Percentiles rank a stretch among this genome's conserved stretches.
These are phyloP conservation scores for Catharus ustulatus DNA, from an alignment of 2,797 vertebrate species.

Conservation along the genomic window DNA sequence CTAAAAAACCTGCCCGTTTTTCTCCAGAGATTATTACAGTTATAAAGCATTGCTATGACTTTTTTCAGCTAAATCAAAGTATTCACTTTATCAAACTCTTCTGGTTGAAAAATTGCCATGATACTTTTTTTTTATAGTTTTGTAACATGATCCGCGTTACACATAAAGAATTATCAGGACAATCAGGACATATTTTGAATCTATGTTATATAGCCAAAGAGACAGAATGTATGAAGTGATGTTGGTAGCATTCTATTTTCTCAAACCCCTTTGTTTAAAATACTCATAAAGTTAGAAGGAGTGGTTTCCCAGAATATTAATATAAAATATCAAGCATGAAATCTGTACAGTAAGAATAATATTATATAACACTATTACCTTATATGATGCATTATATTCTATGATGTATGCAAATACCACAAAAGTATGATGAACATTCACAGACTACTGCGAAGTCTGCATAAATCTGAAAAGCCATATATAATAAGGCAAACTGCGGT, in stretches of 20 bases:
- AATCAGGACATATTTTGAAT: not conserved
- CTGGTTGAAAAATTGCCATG: not conserved
- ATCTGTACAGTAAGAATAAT: not conserved
- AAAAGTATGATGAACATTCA: not conserved
- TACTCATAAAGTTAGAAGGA: not conserved
- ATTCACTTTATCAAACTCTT: not conserved
- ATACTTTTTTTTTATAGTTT: not conserved
- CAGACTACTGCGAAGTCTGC: not conserved
- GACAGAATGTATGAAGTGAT: not conserved
- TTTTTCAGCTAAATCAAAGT: not conserved
- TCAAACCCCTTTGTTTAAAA: not conserved
- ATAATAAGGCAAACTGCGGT: not conserved
- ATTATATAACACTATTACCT: not conserved
- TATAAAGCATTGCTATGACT: accelerated
- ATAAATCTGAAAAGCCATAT: not conserved
- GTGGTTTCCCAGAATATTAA: not conserved
- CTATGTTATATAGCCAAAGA: not conserved
- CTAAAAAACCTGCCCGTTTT: not conserved
- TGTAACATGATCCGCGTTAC: not conserved
- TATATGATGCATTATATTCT: not conserved
- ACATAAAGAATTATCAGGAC: not conserved
- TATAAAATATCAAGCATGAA: not conserved
- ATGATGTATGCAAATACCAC: not conserved
- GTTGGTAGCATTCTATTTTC: not conserved
- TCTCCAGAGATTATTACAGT: not conserved